Percentiles rank a stretch among this genome's conserved stretches.
Conservation (phyloP, 2,797 vertebrate genomes). For the Tenualosa ilisha region DNA sequence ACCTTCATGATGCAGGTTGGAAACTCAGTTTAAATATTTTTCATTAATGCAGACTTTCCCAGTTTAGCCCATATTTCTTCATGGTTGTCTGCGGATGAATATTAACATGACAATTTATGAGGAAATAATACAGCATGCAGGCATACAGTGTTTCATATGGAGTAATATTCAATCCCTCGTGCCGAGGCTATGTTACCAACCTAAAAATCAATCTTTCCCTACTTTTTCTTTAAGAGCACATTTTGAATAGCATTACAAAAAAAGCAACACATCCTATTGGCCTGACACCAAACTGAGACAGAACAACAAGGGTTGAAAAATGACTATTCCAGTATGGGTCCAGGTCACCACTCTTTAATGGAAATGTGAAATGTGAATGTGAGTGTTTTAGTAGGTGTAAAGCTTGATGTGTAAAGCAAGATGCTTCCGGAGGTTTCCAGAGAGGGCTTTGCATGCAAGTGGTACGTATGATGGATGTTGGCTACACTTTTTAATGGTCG, state of each 20-base stretch:
- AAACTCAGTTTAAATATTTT: neutral
- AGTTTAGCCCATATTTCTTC: neutral
- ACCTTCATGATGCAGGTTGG: neutral
- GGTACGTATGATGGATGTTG: neutral
- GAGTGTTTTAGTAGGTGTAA: neutral
- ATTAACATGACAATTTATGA: no score
- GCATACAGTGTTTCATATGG: no score
- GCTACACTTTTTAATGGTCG: neutral
- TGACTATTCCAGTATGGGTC: neutral
- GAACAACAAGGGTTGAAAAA: neutral
- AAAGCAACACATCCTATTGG: no score
- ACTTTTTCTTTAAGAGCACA: no score
- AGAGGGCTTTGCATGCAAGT: neutral
- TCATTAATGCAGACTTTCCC: neutral
- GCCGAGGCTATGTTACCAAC: no score
- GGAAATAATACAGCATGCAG: no score
- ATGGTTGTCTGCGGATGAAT: no score
- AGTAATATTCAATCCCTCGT: no score
- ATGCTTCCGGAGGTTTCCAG: neutral
- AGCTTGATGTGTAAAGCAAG: neutral
- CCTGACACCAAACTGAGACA: no score
- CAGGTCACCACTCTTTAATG: neutral
- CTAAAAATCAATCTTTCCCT: no score
- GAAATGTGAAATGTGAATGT: no score
- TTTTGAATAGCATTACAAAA: no score